A percentile compares a stretch with the other conserved stretches of the same genome.
These are phyloP conservation scores for Euproctis similis DNA, from an alignment of 2,888 invertebrate species.

Conservation along the genomic window DNA sequence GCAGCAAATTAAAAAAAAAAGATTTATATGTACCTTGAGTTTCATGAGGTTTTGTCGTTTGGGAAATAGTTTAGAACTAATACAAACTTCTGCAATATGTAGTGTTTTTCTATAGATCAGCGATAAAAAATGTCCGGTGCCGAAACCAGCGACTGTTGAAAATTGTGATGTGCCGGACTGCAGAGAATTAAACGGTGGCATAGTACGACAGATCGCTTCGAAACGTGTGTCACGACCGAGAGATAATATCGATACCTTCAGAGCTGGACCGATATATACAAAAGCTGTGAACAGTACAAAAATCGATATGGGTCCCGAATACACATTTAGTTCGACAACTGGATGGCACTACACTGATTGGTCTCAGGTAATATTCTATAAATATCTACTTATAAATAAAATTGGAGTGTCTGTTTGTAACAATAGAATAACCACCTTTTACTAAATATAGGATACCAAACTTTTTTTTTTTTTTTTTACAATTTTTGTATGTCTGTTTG, in stretches of 20 bases:
- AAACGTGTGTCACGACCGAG: constrained; percentile 31
- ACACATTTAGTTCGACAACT: constrained; percentile 49
- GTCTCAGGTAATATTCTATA: constrained; percentile 76
- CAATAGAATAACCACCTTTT: no score
- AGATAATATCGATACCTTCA: constrained; percentile 52
- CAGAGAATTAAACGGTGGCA: constrained; percentile 22
- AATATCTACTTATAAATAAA: no score
- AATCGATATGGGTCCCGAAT: constrained; percentile 53
- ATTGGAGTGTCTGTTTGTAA: no score
- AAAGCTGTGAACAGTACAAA: constrained; percentile 52
- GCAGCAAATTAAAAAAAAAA: no score
- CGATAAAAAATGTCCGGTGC: constrained; percentile 52
- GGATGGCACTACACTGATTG: constrained; percentile 77
- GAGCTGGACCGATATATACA: constrained; percentile 58
- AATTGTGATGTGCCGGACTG: constrained; percentile 54
- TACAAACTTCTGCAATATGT: no score
- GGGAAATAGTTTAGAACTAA: no score
- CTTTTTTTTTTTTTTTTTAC: no score
- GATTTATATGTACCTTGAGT: no score
- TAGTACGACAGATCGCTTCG: constrained; percentile 35
- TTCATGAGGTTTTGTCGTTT: no score
- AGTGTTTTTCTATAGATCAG: constrained; percentile 41
- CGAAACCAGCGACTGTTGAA: constrained; percentile 48
- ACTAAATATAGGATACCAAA: no score
- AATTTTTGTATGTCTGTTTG: no score